Conservation (phyloP, 2,113 vertebrate species). For the Sylvilagus bachmani region DNA sequence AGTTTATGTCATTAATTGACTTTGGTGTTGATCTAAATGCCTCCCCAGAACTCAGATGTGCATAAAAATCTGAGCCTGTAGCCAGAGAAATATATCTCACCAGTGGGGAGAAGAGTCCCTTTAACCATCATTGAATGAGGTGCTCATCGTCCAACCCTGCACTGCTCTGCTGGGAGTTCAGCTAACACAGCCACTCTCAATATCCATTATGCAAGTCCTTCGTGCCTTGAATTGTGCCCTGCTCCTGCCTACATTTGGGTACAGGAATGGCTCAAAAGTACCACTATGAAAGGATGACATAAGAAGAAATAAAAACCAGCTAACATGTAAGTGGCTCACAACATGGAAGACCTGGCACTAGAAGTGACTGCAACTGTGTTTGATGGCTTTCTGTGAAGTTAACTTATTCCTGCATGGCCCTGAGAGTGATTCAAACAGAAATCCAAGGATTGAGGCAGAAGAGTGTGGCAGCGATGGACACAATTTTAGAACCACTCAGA, state of each 20-base stretch:
- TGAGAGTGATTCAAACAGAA: background rate
- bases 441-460: background rate
- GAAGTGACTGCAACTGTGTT: background rate
- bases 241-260: background rate
- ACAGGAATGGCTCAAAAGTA: conserved; percentile 9
- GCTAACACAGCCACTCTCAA: background rate
- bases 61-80: background rate
- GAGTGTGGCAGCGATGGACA: background rate
- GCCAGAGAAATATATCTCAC: background rate
- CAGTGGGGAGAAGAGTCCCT: background rate
- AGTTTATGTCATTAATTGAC: background rate
- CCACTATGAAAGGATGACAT: background rate
- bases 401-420: background rate
- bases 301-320: background rate
- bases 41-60: background rate
- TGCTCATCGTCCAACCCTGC: background rate
- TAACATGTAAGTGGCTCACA: background rate
- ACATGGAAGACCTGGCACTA: background rate
- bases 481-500: background rate
- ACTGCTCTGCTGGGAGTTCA: background rate
- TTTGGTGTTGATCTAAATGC: background rate
- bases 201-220: background rate
- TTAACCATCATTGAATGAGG: background rate
- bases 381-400: background rate
- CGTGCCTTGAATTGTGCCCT: background rate